Percentiles rank a stretch among this genome's conserved stretches.
Conservation (phyloP, 2,888 invertebrate species). For the Lycia hirtaria region DNA sequence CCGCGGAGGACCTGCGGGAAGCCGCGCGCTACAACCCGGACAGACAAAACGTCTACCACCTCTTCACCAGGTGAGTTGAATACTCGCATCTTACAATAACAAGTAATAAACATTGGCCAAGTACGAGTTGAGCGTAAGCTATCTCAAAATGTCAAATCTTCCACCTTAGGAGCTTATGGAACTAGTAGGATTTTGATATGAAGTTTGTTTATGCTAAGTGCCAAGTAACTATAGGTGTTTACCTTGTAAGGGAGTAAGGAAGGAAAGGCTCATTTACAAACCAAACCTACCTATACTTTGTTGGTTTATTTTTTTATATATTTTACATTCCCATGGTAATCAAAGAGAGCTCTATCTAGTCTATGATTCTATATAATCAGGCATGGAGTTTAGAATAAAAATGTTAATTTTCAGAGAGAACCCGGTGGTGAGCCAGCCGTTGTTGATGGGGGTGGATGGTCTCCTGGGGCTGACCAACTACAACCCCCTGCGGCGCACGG, state of each 20-base stretch:
- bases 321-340: background rate
- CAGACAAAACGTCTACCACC: conserved; percentile 51
- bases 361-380: too few relatives aligned
- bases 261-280: too few relatives aligned
- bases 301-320: background rate
- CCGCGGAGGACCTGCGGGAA: conserved; percentile 36
- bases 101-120: background rate
- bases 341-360: too few relatives aligned
- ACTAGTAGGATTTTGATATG: too few relatives aligned
- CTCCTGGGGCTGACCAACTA: conserved; percentile 53
- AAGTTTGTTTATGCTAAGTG: too few relatives aligned
- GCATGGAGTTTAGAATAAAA: background rate
- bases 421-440: conserved; percentile 56
- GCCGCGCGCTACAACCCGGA: conserved; percentile 48
- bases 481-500: conserved; percentile 47
- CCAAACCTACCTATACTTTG: background rate
- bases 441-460: conserved; percentile 44
- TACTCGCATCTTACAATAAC: background rate
- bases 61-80: conserved; percentile 55
- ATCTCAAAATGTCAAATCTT: too few relatives aligned
- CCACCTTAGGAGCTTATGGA: too few relatives aligned
- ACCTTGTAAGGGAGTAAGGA: too few relatives aligned
- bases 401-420: conserved; percentile 49
- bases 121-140: too few relatives aligned
- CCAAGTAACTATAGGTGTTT: too few relatives aligned